Conservation (phyloP, 2,888 invertebrate genomes). For the Trissoscelio sp. region DNA sequence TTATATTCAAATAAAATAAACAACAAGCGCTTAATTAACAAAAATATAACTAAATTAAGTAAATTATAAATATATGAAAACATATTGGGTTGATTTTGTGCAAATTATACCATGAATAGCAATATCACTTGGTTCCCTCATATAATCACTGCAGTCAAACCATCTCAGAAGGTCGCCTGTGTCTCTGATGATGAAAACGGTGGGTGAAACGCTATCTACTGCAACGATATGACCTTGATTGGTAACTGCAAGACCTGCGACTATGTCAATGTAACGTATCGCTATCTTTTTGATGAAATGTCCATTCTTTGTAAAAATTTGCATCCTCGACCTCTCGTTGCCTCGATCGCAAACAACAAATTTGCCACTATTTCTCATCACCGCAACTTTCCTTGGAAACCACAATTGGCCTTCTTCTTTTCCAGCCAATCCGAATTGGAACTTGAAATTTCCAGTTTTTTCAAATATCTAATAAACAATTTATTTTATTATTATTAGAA, state of each 20-base stretch:
- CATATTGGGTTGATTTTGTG: constrained; percentile 7
- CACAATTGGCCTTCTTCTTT: constrained; percentile 98
- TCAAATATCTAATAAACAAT: constrained; percentile 90
- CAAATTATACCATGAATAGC: constrained; percentile 91
- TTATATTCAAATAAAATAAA: background rate
- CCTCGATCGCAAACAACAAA: constrained; percentile 99
- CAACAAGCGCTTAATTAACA: too few relatives aligned
- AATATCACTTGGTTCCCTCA: constrained; percentile 98
- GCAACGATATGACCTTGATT: constrained; percentile 97
- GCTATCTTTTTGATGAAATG: constrained; percentile 98
- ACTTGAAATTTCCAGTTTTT: constrained; percentile 95
- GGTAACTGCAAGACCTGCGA: constrained; percentile 97
- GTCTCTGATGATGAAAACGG: constrained; percentile 96
- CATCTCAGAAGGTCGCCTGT: constrained; percentile 96
- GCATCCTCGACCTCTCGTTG: constrained; percentile 98
- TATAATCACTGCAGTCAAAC: constrained; percentile 99
- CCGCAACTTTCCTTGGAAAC: constrained; percentile 98
- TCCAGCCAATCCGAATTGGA: constrained; percentile 97
- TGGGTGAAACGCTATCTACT: constrained; percentile 98
- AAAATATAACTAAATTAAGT: too few relatives aligned
- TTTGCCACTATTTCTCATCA: constrained; percentile 93
- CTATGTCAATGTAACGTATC: constrained; percentile 93
- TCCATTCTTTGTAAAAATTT: constrained; percentile 97
- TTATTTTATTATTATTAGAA: background rate
- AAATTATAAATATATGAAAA: too few relatives aligned